Evolutionary conservation across 2,888 invertebrate genomes (phyloP), one percentile per base, ranked within the genome.

Genomic region (Caenorhabditis japonica): DNA sequence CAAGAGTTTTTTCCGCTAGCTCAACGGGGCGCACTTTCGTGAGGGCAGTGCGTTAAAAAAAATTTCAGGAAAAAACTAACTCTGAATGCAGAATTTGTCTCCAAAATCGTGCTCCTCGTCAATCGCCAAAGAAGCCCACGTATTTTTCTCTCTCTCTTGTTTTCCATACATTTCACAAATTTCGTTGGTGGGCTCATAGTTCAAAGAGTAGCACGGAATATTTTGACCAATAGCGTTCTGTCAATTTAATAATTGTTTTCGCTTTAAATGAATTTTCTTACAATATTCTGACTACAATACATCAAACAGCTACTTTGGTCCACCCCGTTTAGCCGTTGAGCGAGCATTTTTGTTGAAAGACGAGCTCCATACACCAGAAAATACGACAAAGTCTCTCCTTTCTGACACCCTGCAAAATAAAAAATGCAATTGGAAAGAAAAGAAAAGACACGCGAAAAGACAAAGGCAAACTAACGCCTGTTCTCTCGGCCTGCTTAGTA

Each of bases 241-340:
- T n/a, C n/a, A 10, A 13, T 30, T 17, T 21, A 13, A 19, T 23
- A 3, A 10, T 21, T n/a, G 21, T 47, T 30, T 30, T 30, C 30
- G n/a, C n/a, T n/a, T n/a, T n/a, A n/a, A n/a, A n/a, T 38, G 7
- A 33, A 21, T 15, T n/a, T 39, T 41, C 74, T 68, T 41, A 79
- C 82, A 55, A 75, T 80, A 46, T 80, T 79, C 46, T 79, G 77
- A 34, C 75, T 76, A 53, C 82, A 82, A 52, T 80, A 79, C 77
- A 78, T 77, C 39, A 80, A 56, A 47, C 82, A 82, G 36, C 78
- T 75, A 58, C 70, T 76, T 46, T 79, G 79, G 41, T 80, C 80
- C 1, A 82, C 76, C 36, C 76, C 77, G 38, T 72, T 74, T 17
- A 82, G 46, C 38, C 69, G 53, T 10, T 75, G 69, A 38, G 76